phyloP scores from a whole-genome alignment of 2,888 invertebrate species.

The Agapetus fuscipes region DNA sequence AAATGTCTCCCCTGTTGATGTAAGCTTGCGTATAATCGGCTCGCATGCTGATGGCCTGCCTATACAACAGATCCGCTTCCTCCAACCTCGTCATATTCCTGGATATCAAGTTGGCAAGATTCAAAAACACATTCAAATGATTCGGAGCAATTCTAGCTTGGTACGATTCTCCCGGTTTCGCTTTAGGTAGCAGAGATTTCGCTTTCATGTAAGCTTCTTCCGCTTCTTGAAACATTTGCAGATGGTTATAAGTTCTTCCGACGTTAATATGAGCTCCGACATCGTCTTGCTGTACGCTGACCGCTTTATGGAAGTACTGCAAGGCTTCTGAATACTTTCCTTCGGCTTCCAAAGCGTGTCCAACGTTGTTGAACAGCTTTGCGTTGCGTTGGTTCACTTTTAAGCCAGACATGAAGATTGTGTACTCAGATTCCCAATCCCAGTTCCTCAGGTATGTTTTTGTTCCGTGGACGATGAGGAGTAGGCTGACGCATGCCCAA shows the following conservation, averaged over 20 bases:
- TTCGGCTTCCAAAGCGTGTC: conserved; percentile 82
- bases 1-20: conserved; percentile 92
- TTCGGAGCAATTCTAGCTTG: conserved; percentile 93
- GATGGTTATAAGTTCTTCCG: conserved; percentile 86
- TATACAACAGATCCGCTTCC: conserved; percentile 88
- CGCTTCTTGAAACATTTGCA: conserved; percentile 80
- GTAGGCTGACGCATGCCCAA: conserved; percentile 52
- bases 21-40: conserved; percentile 94
- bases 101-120: conserved; percentile 88
- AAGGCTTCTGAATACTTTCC: conserved; percentile 66
- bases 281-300: conserved; percentile 88
- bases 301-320: conserved; percentile 85
- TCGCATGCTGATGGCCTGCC: conserved; percentile 95
- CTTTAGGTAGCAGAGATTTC: conserved; percentile 80
- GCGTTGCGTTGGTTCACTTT: conserved; percentile 83
- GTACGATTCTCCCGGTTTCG: conserved; percentile 89
- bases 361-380: conserved; percentile 94
- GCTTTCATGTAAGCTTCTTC: conserved; percentile 88
- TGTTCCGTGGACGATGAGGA: conserved; percentile 68
- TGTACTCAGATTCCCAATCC: conserved; percentile 91
- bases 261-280: conserved; percentile 97
- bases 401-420: conserved; percentile 88
- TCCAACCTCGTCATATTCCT: conserved; percentile 84
- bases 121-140: conserved; percentile 91
- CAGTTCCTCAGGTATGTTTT: conserved; percentile 84